Conservation (phyloP, 2,797 vertebrate species). For the Periophthalmus magnuspinnatus region DNA sequence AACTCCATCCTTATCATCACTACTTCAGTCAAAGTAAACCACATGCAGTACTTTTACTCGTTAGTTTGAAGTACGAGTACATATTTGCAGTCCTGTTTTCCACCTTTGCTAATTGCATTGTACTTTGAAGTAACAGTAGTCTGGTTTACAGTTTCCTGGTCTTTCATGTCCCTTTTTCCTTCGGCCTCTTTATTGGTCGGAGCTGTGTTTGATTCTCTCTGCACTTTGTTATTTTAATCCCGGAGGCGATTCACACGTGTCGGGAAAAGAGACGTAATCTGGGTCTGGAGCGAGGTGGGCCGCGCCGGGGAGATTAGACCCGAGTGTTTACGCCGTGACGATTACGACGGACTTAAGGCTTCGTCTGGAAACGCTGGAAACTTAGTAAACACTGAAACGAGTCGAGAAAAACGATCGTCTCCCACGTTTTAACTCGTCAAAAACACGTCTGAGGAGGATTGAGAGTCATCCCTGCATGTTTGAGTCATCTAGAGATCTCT, state of each 20-base stretch:
- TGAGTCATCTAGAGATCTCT: no score
- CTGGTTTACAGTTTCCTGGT: constrained; percentile 52
- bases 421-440: no score
- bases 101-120: constrained; percentile 2
- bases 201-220: constrained; percentile 37
- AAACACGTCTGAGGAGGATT: no score
- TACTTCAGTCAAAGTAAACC: no score
- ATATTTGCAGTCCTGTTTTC: background rate
- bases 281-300: background rate
- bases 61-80: no score
- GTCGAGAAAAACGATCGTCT: no score
- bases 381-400: no score
- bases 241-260: constrained; percentile 43
- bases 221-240: constrained; percentile 42
- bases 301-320: background rate
- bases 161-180: constrained; percentile 58
- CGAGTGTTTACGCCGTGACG: background rate
- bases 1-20: no score
- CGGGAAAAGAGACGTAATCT: background rate
- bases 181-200: constrained; percentile 54
- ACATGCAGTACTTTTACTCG: no score
- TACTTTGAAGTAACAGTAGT: constrained; percentile 60
- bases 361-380: no score
- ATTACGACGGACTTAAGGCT: background rate
- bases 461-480: no score